Base-by-base conservation (phyloP, 2,797 vertebrate species). In the Manis javanica region DNA sequence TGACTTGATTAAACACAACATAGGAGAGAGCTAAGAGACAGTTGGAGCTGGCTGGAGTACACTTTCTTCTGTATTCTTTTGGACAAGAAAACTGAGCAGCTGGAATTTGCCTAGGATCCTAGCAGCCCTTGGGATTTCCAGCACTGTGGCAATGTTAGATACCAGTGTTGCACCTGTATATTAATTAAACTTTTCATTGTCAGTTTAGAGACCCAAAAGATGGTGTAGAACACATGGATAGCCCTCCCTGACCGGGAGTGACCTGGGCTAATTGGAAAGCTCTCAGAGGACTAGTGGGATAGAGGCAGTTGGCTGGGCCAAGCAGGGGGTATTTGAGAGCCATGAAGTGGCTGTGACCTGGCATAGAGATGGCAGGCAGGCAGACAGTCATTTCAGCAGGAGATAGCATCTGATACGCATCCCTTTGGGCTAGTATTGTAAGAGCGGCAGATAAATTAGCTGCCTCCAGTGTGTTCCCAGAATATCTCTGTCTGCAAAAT, bases 401-500 rank as follows among this genome's bases (percentile, higher is more conserved):
- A 84, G 92, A 97, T 90, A 82, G 39, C 88, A 89, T 31, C 91
- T 69, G 75, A 23, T 89, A 34, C 49, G 86, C 95, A 24, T 64
- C 23, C 21, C 87, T 95, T 59, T 9, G 37, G 94, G 94, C 94
- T 92, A 68, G 84, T 87, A 93, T 95, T 95, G 81, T 77, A 94
- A 84, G 95, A 83, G 78, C 15, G n/a, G 68, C 37, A 64, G 78
- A 12, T 39, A 92, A 64, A 93, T 93, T 75, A 61, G 61, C 95
- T 95, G 94, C 88, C 83, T 96, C 75, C n/a, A 79, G 74, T 96
- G 66, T 96, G 29, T 93, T 97, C 88, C 96, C 90, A 92, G 96
- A 97, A 95, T 89, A 89, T 84, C 87, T 94, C 82, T 63, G 53
- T 87, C 90, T 96, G 95, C 96, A 95, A 95, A 16, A 1, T 90